Conservation (phyloP, 2,888 invertebrate species). For the Atrina japonica region DNA sequence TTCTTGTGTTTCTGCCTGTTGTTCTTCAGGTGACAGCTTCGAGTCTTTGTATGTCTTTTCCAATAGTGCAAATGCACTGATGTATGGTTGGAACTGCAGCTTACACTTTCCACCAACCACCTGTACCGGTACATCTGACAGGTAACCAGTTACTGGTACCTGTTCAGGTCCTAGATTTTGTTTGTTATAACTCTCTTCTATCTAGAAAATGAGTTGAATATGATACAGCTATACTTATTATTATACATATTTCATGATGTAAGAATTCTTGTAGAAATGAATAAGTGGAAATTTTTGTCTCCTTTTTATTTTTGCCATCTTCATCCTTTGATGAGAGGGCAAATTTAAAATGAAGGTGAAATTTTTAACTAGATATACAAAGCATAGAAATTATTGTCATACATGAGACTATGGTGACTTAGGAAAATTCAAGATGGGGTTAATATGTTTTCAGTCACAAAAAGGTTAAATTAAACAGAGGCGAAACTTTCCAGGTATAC, state of each 20-base stretch:
- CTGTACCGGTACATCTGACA: slow-evolving; percentile 45
- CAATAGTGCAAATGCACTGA: slow-evolving; percentile 56
- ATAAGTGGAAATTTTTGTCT: background rate
- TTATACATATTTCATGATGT: too few species aligned
- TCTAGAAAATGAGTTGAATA: background rate
- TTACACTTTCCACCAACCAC: slow-evolving; percentile 12
- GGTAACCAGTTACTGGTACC: slow-evolving; percentile 30
- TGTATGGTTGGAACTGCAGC: slow-evolving; percentile 29
- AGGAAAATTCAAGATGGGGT: too few species aligned
- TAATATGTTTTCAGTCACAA: too few species aligned
- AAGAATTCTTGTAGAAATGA: background rate
- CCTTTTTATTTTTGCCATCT: too few species aligned
- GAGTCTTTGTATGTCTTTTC: slow-evolving; percentile 48
- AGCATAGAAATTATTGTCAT: too few species aligned
- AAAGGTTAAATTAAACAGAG: too few species aligned
- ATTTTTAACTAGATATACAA: too few species aligned
- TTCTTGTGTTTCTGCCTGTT: slow-evolving; percentile 38
- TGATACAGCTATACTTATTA: background rate
- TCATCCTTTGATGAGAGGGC: too few species aligned
- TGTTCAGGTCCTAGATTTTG: too few species aligned
- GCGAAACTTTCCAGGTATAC: too few species aligned
- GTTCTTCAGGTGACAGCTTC: slow-evolving; percentile 24
- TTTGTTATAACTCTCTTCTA: background rate
- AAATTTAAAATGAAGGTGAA: too few species aligned
- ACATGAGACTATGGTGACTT: too few species aligned